A percentile compares a stretch with the other conserved stretches of the same genome.
phyloP scores from a whole-genome alignment of 2,113 vertebrate species.

The Kryptolebias marmoratus region DNA sequence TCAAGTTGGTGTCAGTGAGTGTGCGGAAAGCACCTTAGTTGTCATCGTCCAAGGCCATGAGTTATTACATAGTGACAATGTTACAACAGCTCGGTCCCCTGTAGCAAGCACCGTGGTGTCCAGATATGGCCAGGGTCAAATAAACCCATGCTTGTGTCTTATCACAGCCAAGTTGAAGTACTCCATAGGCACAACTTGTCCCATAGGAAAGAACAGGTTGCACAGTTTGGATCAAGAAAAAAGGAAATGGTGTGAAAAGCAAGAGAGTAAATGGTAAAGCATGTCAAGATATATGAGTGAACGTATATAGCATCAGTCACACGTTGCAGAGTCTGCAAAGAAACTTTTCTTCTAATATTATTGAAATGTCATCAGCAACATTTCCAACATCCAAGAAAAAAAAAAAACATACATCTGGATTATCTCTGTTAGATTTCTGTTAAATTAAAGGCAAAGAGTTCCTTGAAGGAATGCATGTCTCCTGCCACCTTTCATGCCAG shows the following conservation, averaged over 20 bases:
- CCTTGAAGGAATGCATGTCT: too few relatives aligned
- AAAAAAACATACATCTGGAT: too few relatives aligned
- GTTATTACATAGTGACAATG: conserved; percentile 64
- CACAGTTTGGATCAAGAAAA: conserved; percentile 1
- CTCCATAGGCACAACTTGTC: conserved; percentile 37
- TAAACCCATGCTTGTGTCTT: conserved; percentile 42
- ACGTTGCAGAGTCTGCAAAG: neutral
- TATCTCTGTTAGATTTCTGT: too few relatives aligned
- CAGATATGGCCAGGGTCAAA: conserved; percentile 58
- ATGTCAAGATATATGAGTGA: neutral
- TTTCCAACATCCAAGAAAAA: too few relatives aligned
- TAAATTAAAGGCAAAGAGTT: too few relatives aligned
- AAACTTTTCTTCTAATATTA: neutral
- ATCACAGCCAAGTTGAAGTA: conserved; percentile 53
- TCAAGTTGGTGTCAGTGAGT: conserved; percentile 6
- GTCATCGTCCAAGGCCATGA: conserved; percentile 44
- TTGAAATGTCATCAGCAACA: too few relatives aligned
- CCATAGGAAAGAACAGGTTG: conserved; percentile 23
- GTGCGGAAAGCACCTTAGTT: conserved; percentile 35
- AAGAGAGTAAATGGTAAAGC: neutral
- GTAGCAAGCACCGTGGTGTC: conserved; percentile 24
- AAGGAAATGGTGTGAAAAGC: neutral
- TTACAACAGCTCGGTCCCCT: conserved; percentile 41
- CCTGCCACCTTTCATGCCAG: too few relatives aligned
- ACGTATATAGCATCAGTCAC: neutral